Evolutionary conservation across 1,140 invertebrate species (phyloP).

Genomic region (Solenopsis fugax): DNA sequence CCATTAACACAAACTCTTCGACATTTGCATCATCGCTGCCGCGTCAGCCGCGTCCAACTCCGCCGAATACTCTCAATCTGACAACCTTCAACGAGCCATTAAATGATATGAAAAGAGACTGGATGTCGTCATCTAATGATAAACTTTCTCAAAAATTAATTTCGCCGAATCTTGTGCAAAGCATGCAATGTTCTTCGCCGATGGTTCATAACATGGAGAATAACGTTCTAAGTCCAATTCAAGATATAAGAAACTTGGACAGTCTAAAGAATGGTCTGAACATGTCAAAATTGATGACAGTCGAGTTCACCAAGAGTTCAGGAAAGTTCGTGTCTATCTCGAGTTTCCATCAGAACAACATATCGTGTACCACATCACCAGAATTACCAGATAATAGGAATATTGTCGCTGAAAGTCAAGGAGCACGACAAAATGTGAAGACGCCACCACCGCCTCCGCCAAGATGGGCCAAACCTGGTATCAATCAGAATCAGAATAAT

Average conservation of each 20-base stretch:
- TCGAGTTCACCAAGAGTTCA: conserved; percentile 76
- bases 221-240: conserved; percentile 87
- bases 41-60: conserved; percentile 91
- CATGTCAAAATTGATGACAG: conserved; percentile 67
- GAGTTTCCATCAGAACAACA: conserved; percentile 83
- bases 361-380: conserved; percentile 77
- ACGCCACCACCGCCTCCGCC: conserved; percentile 90
- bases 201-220: conserved; percentile 86
- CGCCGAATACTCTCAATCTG: conserved; percentile 93
- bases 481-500: conserved; percentile 87
- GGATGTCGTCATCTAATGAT: conserved; percentile 81
- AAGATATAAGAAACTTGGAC: conserved; percentile 77
- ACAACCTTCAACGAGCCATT: conserved; percentile 86
- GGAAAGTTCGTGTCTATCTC: conserved; percentile 70
- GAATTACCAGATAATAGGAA: conserved; percentile 76
- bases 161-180: conserved; percentile 85
- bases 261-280: conserved; percentile 65
- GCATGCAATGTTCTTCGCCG: conserved; percentile 83
- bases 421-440: conserved; percentile 80
- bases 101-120: conserved; percentile 77
- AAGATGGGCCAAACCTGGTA: conserved; percentile 87
- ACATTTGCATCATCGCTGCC: conserved; percentile 82
- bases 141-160: conserved; percentile 83
- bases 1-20: conserved; percentile 79
- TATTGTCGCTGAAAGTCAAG: conserved; percentile 75